A percentile compares a stretch with the other conserved stretches of the same genome.
These are phyloP conservation scores for Peromyscus aztecus DNA, from an alignment of 2,797 vertebrate genomes.

Conservation along the genomic window DNA sequence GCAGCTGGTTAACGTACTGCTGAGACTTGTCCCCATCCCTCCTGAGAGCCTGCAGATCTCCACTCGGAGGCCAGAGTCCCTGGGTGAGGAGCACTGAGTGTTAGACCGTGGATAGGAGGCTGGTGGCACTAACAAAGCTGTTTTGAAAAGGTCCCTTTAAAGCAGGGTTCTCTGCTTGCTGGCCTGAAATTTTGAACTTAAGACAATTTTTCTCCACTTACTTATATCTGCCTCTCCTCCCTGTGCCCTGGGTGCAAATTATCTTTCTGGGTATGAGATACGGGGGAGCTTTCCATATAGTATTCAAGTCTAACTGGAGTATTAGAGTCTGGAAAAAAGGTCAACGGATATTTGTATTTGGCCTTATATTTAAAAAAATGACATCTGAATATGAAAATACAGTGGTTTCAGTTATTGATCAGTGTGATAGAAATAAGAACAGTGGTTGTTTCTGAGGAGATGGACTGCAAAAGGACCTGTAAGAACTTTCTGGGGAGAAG, in stretches of 20 bases:
- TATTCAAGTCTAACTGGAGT: background rate
- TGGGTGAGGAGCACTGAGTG: constrained; percentile 84
- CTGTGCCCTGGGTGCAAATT: background rate
- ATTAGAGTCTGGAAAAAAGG: background rate
- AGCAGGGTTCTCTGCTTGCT: background rate
- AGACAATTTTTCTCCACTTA: background rate
- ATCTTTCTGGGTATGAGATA: constrained; percentile 29
- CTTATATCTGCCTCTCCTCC: background rate
- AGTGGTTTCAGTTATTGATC: constrained; percentile 28
- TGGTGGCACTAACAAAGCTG: background rate
- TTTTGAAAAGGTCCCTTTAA: background rate
- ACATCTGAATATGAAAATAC: background rate
- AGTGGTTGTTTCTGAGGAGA: background rate
- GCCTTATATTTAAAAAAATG: constrained; percentile 26
- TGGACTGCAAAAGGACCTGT: background rate
- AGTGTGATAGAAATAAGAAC: constrained; percentile 10
- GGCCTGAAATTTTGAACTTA: background rate
- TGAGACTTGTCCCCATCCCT: constrained; percentile 83
- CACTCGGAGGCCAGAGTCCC: constrained; percentile 87
- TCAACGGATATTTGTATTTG: constrained; percentile 6
- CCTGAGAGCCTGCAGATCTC: constrained; percentile 88
- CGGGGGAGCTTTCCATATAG: background rate
- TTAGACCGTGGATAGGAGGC: background rate
- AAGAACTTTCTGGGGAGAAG: background rate
- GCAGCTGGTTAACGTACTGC: constrained; percentile 86